phyloP scores from a whole-genome alignment of 2,888 invertebrate genomes.

The Vanessa cardui region DNA sequence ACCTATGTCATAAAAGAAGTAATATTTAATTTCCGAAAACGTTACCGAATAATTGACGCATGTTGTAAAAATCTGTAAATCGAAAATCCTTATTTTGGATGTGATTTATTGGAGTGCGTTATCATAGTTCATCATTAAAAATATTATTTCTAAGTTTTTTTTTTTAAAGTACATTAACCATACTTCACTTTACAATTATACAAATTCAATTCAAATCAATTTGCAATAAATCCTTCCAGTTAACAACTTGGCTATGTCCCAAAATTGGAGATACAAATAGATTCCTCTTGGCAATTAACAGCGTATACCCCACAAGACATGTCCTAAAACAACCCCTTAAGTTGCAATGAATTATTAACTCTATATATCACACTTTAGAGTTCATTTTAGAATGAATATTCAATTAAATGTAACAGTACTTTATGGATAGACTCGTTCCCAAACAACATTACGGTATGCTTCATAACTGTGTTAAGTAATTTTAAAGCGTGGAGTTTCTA shows the following conservation, averaged over 20 bases:
- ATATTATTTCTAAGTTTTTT: no score
- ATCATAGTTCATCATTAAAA: no score
- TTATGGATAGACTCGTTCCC: constrained; percentile 22
- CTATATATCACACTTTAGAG: constrained; percentile 24
- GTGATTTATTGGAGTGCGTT: no score
- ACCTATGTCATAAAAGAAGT: no score
- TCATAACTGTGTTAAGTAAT: constrained; percentile 35
- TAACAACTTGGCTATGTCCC: constrained; percentile 42
- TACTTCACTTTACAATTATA: background rate
- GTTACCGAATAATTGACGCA: no score
- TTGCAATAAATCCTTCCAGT: constrained; percentile 37
- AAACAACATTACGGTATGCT: constrained; percentile 34
- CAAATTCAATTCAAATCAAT: constrained; percentile 33
- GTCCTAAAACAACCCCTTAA: constrained; percentile 28
- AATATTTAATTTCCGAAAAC: no score
- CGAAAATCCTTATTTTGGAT: no score
- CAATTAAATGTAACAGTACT: background rate
- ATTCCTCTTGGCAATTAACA: constrained; percentile 42
- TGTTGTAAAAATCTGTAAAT: no score
- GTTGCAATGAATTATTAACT: constrained; percentile 26
- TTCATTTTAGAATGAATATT: constrained; percentile 25
- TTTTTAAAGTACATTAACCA: background rate
- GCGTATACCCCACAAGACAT: constrained; percentile 33
- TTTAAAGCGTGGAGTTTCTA: constrained; percentile 33
- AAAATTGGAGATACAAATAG: constrained; percentile 41